Percentiles rank a stretch among this genome's conserved stretches.
Evolutionary conservation across 2,113 vertebrate species (phyloP).

Genomic region (Entomyzon cyanotis): DNA sequence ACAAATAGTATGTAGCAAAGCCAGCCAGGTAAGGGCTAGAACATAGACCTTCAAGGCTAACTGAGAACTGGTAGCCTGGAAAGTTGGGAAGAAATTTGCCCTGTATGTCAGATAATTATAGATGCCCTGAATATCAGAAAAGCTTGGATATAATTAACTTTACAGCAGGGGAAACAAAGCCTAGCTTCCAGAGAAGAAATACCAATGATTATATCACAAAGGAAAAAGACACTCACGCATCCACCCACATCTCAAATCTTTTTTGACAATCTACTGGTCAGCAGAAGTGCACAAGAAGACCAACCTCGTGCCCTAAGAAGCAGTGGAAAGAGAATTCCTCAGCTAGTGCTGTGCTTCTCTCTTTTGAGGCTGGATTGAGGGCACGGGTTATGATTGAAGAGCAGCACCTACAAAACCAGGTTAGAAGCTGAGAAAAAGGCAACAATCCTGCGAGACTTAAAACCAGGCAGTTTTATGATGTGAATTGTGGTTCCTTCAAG

Average conservation of each 20-base stretch:
- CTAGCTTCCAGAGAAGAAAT: neutral
- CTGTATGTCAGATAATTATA: neutral
- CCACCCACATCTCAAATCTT: neutral
- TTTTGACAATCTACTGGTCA: neutral
- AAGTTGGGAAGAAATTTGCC: neutral
- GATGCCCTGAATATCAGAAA: neutral
- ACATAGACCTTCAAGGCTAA: neutral
- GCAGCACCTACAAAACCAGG: neutral
- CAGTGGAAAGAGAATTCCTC: neutral
- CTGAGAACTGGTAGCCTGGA: neutral
- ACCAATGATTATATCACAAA: neutral
- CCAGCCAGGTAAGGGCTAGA: neutral
- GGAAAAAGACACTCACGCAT: neutral
- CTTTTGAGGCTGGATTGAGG: neutral
- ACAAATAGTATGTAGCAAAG: neutral
- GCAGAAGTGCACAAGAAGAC: neutral
- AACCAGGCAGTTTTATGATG: conserved; percentile 11
- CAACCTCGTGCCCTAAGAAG: neutral
- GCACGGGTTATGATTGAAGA: neutral
- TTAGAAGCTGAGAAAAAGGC: neutral
- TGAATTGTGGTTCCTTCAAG: conserved; percentile 19
- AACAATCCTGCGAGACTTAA: neutral
- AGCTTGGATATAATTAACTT: neutral
- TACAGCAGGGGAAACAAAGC: neutral
- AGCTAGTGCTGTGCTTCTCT: neutral